Evolutionary conservation across 2,113 vertebrate species (phyloP).

Genomic region (Engraulis encrasicolus): DNA sequence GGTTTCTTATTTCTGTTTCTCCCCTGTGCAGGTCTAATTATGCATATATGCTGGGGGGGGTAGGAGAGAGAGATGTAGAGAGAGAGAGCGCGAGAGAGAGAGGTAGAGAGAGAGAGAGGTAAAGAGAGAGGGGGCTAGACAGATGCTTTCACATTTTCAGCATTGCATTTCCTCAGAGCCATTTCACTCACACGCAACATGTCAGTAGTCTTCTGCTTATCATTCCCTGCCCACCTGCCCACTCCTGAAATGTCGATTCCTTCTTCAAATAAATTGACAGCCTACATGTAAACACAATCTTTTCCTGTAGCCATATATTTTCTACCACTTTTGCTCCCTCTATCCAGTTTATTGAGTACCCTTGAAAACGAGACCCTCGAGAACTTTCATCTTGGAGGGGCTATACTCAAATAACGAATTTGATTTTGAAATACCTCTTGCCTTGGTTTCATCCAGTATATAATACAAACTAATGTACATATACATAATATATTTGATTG

Average conservation of each 20-base stretch:
- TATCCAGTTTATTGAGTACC: not conserved
- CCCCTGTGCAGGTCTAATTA: not conserved
- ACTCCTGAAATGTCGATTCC: not conserved
- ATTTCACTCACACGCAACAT: not conserved
- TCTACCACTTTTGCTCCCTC: not conserved
- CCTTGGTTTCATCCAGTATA: too few relatives aligned
- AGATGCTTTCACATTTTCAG: not conserved
- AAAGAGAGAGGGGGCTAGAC: not conserved
- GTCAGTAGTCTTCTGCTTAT: not conserved
- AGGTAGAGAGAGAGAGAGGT: too few relatives aligned
- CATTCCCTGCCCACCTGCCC: not conserved
- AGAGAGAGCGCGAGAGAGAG: too few relatives aligned
- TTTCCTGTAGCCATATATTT: not conserved
- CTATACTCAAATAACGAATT: too few relatives aligned
- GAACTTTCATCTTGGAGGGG: too few relatives aligned
- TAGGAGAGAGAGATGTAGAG: too few relatives aligned
- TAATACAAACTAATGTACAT: too few relatives aligned
- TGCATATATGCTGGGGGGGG: not conserved
- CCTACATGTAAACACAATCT: not conserved
- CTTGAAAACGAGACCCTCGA: too few relatives aligned
- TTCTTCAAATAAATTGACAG: not conserved
- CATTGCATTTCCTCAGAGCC: not conserved
- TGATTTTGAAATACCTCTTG: too few relatives aligned
- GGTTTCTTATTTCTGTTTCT: not conserved
- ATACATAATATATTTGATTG: too few relatives aligned